phyloP scores from a whole-genome alignment of 2,113 vertebrate genomes.

The Bufo bufo region DNA sequence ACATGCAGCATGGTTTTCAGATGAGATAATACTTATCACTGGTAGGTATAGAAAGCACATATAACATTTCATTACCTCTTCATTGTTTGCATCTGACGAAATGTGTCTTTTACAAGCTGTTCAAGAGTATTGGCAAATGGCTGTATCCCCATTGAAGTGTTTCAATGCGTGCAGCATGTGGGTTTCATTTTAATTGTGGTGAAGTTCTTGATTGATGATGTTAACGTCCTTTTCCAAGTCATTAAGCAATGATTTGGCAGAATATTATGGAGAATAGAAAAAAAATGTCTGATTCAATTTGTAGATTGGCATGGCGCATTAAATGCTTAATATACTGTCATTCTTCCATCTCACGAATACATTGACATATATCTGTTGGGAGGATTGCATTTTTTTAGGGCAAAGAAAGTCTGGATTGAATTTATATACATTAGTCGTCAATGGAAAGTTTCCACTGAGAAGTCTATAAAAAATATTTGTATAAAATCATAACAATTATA shows the following conservation, averaged over 20 bases:
- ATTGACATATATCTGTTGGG: constrained; percentile 25
- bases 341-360: constrained; percentile 27
- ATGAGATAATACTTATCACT: constrained; percentile 52
- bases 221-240: constrained; percentile 44
- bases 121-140: constrained; percentile 48
- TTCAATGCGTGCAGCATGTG: constrained; percentile 43
- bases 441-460: background rate
- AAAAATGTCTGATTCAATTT: constrained; percentile 31
- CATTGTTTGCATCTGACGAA: constrained; percentile 49
- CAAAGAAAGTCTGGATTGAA: background rate
- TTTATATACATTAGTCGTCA: background rate
- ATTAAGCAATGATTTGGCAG: constrained; percentile 50
- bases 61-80: constrained; percentile 47
- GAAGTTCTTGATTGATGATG: constrained; percentile 56
- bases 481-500: background rate
- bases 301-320: constrained; percentile 20
- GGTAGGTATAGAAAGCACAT: constrained; percentile 41
- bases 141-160: constrained; percentile 36
- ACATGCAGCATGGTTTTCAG: constrained; percentile 32
- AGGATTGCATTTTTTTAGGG: background rate
- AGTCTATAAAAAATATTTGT: background rate
- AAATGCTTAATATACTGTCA: constrained; percentile 21
- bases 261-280: background rate
- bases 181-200: constrained; percentile 50
- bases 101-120: constrained; percentile 52